Evolutionary conservation across 2,888 invertebrate genomes (phyloP), one percentile per base, ranked within the genome.

Genomic region (Emmelina monodactyla): DNA sequence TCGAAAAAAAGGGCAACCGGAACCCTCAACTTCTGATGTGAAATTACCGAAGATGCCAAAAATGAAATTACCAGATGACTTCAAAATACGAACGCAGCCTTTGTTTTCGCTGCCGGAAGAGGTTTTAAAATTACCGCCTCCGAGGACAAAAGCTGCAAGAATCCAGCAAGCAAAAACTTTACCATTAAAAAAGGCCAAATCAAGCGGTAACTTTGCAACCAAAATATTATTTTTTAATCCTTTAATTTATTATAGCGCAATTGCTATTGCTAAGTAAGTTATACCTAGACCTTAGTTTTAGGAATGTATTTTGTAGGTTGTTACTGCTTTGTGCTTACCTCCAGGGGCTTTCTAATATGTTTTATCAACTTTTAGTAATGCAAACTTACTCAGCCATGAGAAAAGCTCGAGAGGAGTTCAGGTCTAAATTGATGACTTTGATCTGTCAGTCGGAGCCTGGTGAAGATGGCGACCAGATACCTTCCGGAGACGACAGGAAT

Each of bases 401-500:
- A 22, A 83, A 83, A 60, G 88, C 92, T 44, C 82, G 94, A 15
- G 92, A 94, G 62, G 87, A 89, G 48, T 95, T 94, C 66, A 84
- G 95, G 16, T 83, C 85, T 45, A 87, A 88, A 52, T 70, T 95
- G 36, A 88, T 94, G 34, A 85, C 87, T 45, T 78, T 92, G 41
- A 90, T 94, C 45, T 82, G 87, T 31, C 82, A 83, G 45, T 79
- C 83, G 38, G 70, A 79, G 16, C 67, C 78, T 9, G 70, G 61
- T 7, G 78, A 65, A 15, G 68, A 64, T 9, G 60, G 55, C 2
- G 62, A 69, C 30, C 52, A 67, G 32, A 81, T 86, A 48, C 86
- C 86, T 9, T 82, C 84, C 16, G 79, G 82, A 1, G 82, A 84
- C 31, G 89, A 91, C 53, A 84, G 83, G 46, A 86, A 90, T 57